Evolutionary conservation across 1,140 invertebrate species (phyloP).

Genomic region (Drosophila guanche): DNA sequence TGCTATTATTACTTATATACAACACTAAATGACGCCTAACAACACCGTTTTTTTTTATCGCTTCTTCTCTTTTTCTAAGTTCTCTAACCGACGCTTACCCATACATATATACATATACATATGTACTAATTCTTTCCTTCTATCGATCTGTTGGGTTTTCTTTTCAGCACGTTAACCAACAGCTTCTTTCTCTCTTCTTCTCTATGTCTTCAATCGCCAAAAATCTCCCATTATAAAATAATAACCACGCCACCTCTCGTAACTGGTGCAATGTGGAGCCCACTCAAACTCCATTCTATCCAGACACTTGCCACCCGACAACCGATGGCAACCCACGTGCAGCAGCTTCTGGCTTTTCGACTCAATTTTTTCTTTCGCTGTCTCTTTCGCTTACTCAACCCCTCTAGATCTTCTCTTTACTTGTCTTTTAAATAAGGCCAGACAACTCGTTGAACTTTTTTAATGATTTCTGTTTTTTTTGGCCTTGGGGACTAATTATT

Average conservation of each 20-base stretch:
- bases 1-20: too few relatives aligned
- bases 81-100: too few relatives aligned
- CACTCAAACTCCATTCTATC: background rate
- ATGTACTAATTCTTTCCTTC: too few relatives aligned
- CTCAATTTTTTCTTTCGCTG: constrained; percentile 61
- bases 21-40: too few relatives aligned
- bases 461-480: constrained; percentile 66
- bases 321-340: constrained; percentile 8
- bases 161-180: too few relatives aligned
- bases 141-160: too few relatives aligned
- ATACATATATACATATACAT: too few relatives aligned
- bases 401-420: constrained; percentile 22
- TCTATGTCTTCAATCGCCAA: constrained; percentile 51
- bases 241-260: constrained; percentile 67
- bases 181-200: constrained; percentile 30
- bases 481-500: constrained; percentile 77
- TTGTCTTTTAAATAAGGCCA: constrained; percentile 72
- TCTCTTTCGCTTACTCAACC: constrained; percentile 11
- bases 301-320: background rate
- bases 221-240: constrained; percentile 65
- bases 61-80: too few relatives aligned
- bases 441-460: constrained; percentile 64
- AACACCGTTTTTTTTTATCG: too few relatives aligned
- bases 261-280: constrained; percentile 31
- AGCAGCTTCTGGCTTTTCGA: constrained; percentile 31